phyloP scores from a whole-genome alignment of 2,113 vertebrate species.

The Merops nubicus region DNA sequence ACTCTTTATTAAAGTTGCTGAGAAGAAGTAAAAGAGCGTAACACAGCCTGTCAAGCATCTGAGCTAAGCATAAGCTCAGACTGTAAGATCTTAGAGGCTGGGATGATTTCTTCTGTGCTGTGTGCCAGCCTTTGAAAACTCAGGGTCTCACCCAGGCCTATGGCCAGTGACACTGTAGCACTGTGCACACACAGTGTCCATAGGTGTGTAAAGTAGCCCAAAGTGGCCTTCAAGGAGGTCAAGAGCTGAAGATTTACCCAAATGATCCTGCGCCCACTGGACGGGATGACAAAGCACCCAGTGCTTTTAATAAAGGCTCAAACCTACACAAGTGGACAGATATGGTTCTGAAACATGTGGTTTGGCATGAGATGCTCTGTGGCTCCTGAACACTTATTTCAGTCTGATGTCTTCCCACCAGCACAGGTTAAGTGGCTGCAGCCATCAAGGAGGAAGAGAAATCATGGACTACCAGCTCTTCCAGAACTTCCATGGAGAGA shows the following conservation, averaged over 20 bases:
- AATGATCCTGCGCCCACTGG: background rate
- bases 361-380: background rate
- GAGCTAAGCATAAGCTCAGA: too few relatives aligned
- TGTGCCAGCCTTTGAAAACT: background rate
- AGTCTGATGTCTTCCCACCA: background rate
- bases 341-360: background rate
- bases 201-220: background rate
- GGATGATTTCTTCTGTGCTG: fast-evolving
- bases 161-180: background rate
- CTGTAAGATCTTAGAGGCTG: background rate
- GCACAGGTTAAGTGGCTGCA: background rate
- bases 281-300: conserved; percentile 39
- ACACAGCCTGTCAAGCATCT: too few relatives aligned
- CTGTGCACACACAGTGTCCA: background rate
- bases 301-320: conserved; percentile 52
- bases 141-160: background rate
- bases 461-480: background rate
- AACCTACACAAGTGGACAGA: background rate
- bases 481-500: background rate
- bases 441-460: background rate
- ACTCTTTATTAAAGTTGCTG: background rate
- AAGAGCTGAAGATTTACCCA: background rate
- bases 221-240: conserved; percentile 36
- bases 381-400: background rate
- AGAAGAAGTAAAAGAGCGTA: background rate